These are phyloP conservation scores for Leuciscus idus DNA, from an alignment of 2,113 vertebrate genomes.

Conservation along the genomic window DNA sequence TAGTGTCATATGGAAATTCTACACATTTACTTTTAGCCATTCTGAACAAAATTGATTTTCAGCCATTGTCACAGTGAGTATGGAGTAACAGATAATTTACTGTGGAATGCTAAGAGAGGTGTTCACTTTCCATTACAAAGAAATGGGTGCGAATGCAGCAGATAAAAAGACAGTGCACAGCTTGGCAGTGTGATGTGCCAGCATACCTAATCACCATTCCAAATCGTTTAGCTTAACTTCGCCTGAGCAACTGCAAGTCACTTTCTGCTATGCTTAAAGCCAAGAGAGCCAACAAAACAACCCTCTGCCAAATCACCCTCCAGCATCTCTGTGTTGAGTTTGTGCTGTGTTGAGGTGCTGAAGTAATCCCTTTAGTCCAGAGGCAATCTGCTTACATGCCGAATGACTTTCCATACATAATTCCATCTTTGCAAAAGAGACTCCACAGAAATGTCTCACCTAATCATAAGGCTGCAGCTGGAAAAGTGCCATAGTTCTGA, in stretches of 20 bases:
- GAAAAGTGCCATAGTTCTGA: constrained; percentile 4
- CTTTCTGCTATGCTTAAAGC: background rate
- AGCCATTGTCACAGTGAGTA: background rate
- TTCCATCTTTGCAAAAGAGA: background rate
- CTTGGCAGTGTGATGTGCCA: background rate
- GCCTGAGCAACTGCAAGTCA: background rate
- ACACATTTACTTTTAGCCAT: background rate
- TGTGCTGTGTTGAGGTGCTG: background rate
- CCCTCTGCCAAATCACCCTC: constrained; percentile 6
- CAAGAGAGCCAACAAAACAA: background rate
- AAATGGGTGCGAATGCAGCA: background rate
- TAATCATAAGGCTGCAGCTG: constrained; percentile 41
- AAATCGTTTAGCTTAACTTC: constrained; percentile 13
- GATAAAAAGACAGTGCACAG: background rate
- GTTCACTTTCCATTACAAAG: background rate
- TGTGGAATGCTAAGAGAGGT: background rate
- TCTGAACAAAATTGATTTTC: constrained; percentile 1
- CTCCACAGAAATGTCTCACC: background rate
- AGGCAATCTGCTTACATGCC: constrained; percentile 9
- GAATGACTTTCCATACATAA: constrained; percentile 17
- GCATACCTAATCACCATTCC: background rate
- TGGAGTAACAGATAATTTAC: background rate
- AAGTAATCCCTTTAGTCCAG: constrained; percentile 42
- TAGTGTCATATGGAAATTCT: constrained; percentile 26
- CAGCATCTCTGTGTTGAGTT: background rate